These are phyloP conservation scores for Stegana nigrithorax DNA, from an alignment of 2,888 invertebrate genomes.

Conservation along the genomic window DNA sequence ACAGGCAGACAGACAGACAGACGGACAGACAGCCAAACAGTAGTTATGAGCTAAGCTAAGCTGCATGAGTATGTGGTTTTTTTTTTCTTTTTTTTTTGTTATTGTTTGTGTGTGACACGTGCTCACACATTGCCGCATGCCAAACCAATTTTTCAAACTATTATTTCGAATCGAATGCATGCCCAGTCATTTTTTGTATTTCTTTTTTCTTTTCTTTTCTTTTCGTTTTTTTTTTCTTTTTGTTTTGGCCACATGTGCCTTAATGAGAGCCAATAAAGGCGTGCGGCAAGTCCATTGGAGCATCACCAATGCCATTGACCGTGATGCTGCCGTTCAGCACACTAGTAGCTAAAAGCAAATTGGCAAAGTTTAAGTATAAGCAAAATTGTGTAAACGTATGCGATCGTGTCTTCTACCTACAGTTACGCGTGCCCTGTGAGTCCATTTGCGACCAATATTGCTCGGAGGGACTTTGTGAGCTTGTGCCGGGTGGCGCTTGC, in stretches of 20 bases:
- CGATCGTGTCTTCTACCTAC: conserved; percentile 42
- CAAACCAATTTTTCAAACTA: too few relatives aligned
- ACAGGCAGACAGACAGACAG: too few relatives aligned
- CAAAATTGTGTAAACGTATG: conserved; percentile 7
- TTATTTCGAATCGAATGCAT: too few relatives aligned
- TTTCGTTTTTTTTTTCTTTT: background rate
- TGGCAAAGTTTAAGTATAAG: conserved; percentile 30
- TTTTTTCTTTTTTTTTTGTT: too few relatives aligned
- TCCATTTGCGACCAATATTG: conserved; percentile 90
- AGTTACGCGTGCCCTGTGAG: conserved; percentile 72
- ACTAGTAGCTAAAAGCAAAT: conserved; percentile 72
- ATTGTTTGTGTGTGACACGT: too few relatives aligned
- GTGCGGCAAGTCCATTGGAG: conserved; percentile 76
- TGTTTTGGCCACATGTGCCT: background rate
- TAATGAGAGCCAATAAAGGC: conserved; percentile 63
- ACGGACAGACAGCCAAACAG: too few relatives aligned
- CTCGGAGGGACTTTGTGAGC: conserved; percentile 92
- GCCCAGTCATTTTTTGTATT: too few relatives aligned
- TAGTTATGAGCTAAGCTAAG: too few relatives aligned
- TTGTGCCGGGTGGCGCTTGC: conserved; percentile 91
- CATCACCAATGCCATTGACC: conserved; percentile 79
- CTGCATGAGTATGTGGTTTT: background rate
- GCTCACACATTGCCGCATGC: too few relatives aligned
- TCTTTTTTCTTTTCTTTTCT: background rate
- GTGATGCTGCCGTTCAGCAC: conserved; percentile 82